phyloP scores from a whole-genome alignment of 2,797 vertebrate species.

The Pangasius larnaudii region DNA sequence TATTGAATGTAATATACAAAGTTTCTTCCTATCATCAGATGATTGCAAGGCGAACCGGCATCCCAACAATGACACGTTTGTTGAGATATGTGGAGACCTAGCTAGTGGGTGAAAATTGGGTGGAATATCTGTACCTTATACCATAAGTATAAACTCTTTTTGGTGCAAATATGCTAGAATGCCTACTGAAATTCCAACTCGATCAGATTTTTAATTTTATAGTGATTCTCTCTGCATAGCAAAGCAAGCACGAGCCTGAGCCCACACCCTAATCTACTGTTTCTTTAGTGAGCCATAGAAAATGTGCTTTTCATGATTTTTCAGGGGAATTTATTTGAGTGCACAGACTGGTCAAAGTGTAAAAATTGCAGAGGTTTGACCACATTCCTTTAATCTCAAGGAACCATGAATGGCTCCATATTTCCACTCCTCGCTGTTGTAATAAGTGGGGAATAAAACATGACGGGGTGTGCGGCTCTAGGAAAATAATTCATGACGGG shows the following conservation, averaged over 20 bases:
- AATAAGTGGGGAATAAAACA: neutral
- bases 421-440: neutral
- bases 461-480: neutral
- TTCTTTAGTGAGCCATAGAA: neutral
- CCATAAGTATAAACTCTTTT: neutral
- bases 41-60: neutral
- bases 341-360: neutral
- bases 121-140: neutral
- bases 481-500: neutral
- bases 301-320: conserved; percentile 15
- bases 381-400: conserved; percentile 9
- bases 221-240: neutral
- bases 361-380: neutral
- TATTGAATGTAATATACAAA: neutral
- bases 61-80: neutral
- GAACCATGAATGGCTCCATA: neutral
- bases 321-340: neutral
- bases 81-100: neutral
- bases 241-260: neutral
- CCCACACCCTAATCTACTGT: neutral
- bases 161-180: neutral
- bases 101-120: neutral
- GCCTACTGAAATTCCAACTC: neutral
- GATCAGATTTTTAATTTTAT: neutral
- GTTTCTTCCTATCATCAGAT: neutral